Percentiles rank a stretch among this genome's conserved stretches.
These are phyloP conservation scores for Dipodomys merriami DNA, from an alignment of 2,113 vertebrate genomes.

Conservation along the genomic window DNA sequence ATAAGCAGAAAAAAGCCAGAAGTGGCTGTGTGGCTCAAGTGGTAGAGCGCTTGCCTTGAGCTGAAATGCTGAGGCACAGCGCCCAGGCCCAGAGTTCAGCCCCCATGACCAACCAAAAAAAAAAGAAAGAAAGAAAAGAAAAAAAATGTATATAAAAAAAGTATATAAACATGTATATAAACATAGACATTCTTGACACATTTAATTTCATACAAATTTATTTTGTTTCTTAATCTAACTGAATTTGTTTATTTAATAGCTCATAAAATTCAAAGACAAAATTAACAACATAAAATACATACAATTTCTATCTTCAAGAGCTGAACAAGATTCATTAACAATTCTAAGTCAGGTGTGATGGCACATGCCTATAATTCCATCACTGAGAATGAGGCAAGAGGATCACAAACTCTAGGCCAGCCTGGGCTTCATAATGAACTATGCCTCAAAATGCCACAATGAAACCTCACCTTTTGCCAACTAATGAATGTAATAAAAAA, in stretches of 20 bases:
- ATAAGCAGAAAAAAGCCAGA: no score
- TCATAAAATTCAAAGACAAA: slow-evolving; percentile 53
- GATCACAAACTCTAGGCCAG: neutral
- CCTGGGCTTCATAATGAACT: neutral
- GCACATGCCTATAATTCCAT: neutral
- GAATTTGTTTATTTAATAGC: slow-evolving; percentile 28
- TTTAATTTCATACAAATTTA: slow-evolving; percentile 20
- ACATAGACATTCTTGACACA: slow-evolving; percentile 30
- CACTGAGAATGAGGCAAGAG: neutral
- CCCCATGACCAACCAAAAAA: no score
- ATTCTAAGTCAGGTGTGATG: neutral
- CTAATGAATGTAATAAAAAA: no score
- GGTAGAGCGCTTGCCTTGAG: no score
- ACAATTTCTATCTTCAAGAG: slow-evolving; percentile 15
- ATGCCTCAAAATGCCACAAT: neutral
- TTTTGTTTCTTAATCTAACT: slow-evolving; percentile 29
- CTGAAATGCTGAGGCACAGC: no score
- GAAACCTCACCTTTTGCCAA: no score
- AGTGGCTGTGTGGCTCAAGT: no score
- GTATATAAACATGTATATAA: no score
- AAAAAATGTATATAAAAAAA: neutral
- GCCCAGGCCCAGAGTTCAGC: no score
- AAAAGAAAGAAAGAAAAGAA: no score
- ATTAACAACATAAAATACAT: slow-evolving; percentile 44
- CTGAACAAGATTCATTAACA: slow-evolving; percentile 26